Evolutionary conservation across 2,888 invertebrate genomes (phyloP).

Genomic region (Amorpha juglandis): DNA sequence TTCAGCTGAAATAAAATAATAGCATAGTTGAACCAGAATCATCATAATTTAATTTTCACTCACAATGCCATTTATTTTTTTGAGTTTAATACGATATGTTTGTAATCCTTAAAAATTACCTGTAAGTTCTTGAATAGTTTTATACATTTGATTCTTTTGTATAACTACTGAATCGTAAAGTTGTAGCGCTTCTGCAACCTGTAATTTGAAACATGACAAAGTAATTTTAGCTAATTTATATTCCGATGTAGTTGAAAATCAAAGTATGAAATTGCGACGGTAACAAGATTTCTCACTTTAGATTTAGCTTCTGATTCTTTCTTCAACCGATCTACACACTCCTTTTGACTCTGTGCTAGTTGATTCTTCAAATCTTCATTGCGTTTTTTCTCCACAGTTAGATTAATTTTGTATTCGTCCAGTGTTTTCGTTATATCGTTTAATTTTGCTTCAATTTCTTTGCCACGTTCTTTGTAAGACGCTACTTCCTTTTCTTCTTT

Average conservation of each 20-base stretch:
- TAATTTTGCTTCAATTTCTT: constrained; percentile 58
- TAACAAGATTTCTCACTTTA: constrained; percentile 47
- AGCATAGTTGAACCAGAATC: too few species aligned
- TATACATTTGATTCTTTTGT: constrained; percentile 68
- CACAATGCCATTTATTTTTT: too few species aligned
- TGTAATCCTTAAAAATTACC: constrained; percentile 45
- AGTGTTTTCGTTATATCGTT: constrained; percentile 54
- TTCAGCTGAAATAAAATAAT: constrained; percentile 75
- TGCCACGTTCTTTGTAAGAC: constrained; percentile 68
- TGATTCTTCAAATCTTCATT: constrained; percentile 64
- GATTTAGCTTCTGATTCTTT: constrained; percentile 75
- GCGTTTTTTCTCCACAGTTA: constrained; percentile 64
- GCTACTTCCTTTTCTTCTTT: constrained; percentile 74
- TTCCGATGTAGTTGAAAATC: not conserved
- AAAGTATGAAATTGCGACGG: not conserved
- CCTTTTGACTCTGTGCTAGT: constrained; percentile 60
- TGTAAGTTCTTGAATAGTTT: constrained; percentile 60
- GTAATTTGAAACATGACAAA: constrained; percentile 30
- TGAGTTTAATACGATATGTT: too few species aligned
- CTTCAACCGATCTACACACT: constrained; percentile 59
- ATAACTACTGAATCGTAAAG: constrained; percentile 68
- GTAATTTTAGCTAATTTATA: not conserved
- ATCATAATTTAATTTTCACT: too few species aligned
- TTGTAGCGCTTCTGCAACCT: constrained; percentile 79
- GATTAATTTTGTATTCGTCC: constrained; percentile 64